These are phyloP conservation scores for Cyphomyrus discorhynchus DNA, from an alignment of 2,113 vertebrate genomes.

Conservation along the genomic window DNA sequence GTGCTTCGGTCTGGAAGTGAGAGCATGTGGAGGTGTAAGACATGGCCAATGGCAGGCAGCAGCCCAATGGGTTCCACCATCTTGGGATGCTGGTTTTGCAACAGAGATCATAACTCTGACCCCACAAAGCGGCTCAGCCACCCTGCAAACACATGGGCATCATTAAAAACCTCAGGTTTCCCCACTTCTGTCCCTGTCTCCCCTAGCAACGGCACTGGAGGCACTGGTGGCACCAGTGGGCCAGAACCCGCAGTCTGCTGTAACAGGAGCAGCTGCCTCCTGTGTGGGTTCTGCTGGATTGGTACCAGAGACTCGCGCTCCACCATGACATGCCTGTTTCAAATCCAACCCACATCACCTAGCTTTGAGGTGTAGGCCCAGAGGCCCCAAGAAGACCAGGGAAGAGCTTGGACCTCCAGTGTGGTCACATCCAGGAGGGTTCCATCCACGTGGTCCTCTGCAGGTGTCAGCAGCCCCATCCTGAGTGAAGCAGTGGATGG, in stretches of 20 bases:
- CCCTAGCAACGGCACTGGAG: background rate
- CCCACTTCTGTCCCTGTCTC: constrained; percentile 30
- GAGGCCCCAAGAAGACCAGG: constrained; percentile 19
- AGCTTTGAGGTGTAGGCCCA: constrained; percentile 20
- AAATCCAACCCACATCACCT: constrained; percentile 40
- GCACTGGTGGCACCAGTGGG: constrained; percentile 23
- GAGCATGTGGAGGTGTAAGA: background rate
- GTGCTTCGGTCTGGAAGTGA: background rate
- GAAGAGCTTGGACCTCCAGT: background rate
- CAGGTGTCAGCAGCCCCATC: background rate
- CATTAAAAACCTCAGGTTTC: constrained; percentile 44
- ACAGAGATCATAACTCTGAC: background rate
- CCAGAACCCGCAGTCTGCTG: constrained; percentile 39
- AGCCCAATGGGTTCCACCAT: background rate
- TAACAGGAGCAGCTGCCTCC: constrained; percentile 49
- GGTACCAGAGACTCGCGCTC: constrained; percentile 23
- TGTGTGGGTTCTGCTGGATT: constrained; percentile 38
- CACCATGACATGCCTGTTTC: constrained; percentile 34
- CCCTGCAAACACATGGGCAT: constrained; percentile 30
- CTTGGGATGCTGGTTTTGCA: background rate
- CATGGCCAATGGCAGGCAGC: background rate
- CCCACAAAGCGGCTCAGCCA: background rate
- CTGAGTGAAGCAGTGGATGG: background rate
- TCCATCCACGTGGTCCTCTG: background rate
- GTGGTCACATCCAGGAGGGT: background rate